Percentiles rank a stretch among this genome's conserved stretches.
phyloP scores from a whole-genome alignment of 2,888 invertebrate species.

The Smittia aterrima region DNA sequence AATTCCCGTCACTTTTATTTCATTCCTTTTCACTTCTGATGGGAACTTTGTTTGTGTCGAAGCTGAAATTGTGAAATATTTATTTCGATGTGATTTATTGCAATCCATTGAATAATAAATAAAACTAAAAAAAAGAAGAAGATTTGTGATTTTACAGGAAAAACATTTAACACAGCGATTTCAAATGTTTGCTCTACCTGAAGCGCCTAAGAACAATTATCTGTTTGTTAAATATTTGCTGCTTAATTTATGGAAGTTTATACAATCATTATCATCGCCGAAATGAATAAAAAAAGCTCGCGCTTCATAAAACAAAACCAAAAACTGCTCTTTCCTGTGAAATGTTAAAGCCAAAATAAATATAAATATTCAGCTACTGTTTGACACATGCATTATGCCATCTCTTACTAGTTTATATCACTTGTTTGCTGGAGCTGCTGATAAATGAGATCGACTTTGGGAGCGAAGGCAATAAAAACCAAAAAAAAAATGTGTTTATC shows the following conservation, averaged over 20 bases:
- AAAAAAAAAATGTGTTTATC: background rate
- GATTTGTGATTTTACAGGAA: slow-evolving; percentile 16
- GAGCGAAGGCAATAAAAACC: slow-evolving; percentile 14
- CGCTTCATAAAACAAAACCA: background rate
- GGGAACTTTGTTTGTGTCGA: slow-evolving; percentile 16
- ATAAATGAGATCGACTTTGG: slow-evolving; percentile 23
- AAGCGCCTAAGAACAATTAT: slow-evolving; percentile 5
- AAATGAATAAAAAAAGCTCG: slow-evolving; percentile 18
- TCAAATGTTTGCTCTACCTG: background rate
- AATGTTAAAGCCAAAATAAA: slow-evolving; percentile 9
- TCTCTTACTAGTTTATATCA: slow-evolving; percentile 11
- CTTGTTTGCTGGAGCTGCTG: slow-evolving; percentile 7
- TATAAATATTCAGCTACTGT: slow-evolving; percentile 29
- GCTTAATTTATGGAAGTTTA: slow-evolving; percentile 30
- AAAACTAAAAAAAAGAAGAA: background rate
- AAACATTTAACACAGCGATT: slow-evolving; percentile 26
- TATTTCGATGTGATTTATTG: slow-evolving; percentile 18
- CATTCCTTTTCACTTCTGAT: slow-evolving; percentile 20
- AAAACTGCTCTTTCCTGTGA: background rate
- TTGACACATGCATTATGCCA: slow-evolving; percentile 20
- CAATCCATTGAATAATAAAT: slow-evolving; percentile 19
- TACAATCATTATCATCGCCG: slow-evolving; percentile 9
- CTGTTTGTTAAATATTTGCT: slow-evolving; percentile 23
- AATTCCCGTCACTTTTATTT: background rate
- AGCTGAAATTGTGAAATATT: slow-evolving; percentile 22